Evolutionary conservation across 2,797 vertebrate genomes (phyloP).

Genomic region (Microctenopoma stevenorrisi): DNA sequence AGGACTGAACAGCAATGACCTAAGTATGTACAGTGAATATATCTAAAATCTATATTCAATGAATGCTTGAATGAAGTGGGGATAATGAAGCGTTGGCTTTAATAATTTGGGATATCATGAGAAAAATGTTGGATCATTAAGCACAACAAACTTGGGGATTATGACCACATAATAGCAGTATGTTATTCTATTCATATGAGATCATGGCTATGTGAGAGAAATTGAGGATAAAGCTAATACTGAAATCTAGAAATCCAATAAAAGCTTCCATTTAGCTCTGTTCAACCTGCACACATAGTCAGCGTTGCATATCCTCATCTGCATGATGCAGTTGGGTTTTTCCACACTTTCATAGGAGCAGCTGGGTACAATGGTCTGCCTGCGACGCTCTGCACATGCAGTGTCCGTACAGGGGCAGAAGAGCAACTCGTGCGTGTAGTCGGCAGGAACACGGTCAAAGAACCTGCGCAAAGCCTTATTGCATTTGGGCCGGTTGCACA

Average conservation of each 20-base stretch:
- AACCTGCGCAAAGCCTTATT: constrained; percentile 94
- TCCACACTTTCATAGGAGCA: constrained; percentile 92
- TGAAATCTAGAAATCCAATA: constrained; percentile 30
- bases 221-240: background rate
- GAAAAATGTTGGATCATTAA: constrained; percentile 35
- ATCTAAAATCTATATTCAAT: constrained; percentile 36
- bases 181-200: constrained; percentile 28
- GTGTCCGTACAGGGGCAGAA: constrained; percentile 95
- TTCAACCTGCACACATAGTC: constrained; percentile 93
- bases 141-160: constrained; percentile 24
- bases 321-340: constrained; percentile 89
- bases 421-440: constrained; percentile 95
- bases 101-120: constrained; percentile 6
- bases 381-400: constrained; percentile 91
- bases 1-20: constrained; percentile 28
- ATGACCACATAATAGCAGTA: constrained; percentile 28
- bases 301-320: constrained; percentile 87
- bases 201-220: background rate
- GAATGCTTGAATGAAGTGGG: constrained; percentile 29
- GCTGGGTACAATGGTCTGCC: constrained; percentile 95
- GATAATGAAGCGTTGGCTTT: constrained; percentile 21
- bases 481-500: constrained; percentile 91
- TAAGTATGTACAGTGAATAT: constrained; percentile 39
- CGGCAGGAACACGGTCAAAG: constrained; percentile 92
- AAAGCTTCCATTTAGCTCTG: constrained; percentile 4